Evolutionary conservation across 2,888 invertebrate genomes (phyloP).

Genomic region (Helobdella robusta): DNA sequence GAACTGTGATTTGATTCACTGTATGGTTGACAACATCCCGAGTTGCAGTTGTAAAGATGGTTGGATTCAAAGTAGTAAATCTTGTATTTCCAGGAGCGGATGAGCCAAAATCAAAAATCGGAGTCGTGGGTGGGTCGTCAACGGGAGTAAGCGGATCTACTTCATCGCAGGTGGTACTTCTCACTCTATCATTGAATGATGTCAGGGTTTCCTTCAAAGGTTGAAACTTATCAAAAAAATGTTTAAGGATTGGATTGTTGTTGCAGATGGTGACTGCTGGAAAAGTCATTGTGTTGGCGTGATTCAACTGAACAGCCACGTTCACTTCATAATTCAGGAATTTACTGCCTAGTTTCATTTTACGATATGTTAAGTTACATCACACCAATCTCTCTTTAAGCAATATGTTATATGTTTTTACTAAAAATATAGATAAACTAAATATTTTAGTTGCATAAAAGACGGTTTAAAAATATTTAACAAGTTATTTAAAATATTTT

Average conservation of each 20-base stretch:
- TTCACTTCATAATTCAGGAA: constrained; percentile 14
- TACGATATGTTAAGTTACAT: too few relatives aligned
- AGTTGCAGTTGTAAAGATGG: background rate
- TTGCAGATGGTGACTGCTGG: constrained; percentile 31
- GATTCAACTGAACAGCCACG: constrained; percentile 18
- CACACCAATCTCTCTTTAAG: too few relatives aligned
- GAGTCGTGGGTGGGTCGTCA: background rate
- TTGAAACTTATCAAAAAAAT: background rate
- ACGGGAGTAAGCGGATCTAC: too few relatives aligned
- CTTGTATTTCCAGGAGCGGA: background rate
- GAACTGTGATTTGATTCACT: too few relatives aligned
- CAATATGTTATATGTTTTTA: too few relatives aligned
- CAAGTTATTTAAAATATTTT: too few relatives aligned
- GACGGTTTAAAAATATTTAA: too few relatives aligned
- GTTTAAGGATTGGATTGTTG: constrained; percentile 27
- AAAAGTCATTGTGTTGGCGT: constrained; percentile 16
- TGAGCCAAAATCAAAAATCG: background rate
- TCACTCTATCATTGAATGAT: too few relatives aligned
- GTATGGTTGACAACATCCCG: background rate
- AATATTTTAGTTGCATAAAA: too few relatives aligned
- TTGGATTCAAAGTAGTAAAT: background rate
- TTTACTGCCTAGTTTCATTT: constrained; percentile 14
- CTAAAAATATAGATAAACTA: too few relatives aligned
- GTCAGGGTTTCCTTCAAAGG: too few relatives aligned
- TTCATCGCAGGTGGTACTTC: too few relatives aligned